Evolutionary conservation across 1,140 invertebrate genomes (phyloP).

Genomic region (Calosoma granatense): DNA sequence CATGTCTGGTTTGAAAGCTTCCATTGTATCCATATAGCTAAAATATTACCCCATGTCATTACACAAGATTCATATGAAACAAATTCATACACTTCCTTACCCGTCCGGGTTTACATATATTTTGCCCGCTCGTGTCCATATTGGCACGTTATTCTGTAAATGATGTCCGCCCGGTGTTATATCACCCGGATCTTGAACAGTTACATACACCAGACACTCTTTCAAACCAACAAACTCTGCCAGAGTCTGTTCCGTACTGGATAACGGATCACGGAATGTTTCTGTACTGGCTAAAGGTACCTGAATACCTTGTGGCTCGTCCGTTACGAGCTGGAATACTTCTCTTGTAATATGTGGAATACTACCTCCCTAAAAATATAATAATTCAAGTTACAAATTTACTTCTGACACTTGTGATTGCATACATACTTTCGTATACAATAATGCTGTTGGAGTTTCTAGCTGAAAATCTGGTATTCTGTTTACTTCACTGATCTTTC

Average conservation of each 20-base stretch:
- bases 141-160: conserved; percentile 49
- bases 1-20: conserved; percentile 66
- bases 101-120: conserved; percentile 46
- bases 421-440: conserved; percentile 42
- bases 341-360: conserved; percentile 55
- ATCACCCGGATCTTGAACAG: conserved; percentile 54
- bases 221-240: conserved; percentile 48
- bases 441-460: conserved; percentile 41
- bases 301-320: conserved; percentile 41
- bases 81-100: too few species aligned
- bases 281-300: conserved; percentile 45
- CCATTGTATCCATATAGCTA: conserved; percentile 64
- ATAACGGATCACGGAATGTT: conserved; percentile 41
- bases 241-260: conserved; percentile 38
- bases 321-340: conserved; percentile 46
- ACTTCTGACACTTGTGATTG: conserved; percentile 14
- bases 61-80: background rate
- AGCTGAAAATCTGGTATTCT: conserved; percentile 34
- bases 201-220: conserved; percentile 48
- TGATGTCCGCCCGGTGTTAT: conserved; percentile 53
- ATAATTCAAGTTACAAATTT: conserved; percentile 20
- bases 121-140: conserved; percentile 66
- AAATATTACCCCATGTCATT: conserved; percentile 15
- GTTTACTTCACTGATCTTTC: conserved; percentile 38
- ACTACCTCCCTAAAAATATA: conserved; percentile 41